Conservation (phyloP, 2,797 vertebrate genomes). For the Netta rufina region DNA sequence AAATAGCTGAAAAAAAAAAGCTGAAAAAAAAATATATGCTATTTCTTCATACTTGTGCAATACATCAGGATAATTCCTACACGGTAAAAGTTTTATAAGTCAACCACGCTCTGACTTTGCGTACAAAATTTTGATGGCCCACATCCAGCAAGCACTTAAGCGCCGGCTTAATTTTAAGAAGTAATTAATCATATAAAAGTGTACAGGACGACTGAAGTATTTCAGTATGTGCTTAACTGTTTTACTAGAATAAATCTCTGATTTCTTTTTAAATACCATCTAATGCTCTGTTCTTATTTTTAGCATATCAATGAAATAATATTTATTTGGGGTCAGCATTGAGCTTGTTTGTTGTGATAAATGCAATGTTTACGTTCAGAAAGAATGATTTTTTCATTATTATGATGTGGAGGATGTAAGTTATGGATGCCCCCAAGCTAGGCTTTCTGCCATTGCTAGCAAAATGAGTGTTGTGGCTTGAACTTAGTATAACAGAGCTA, state of each 20-base stretch:
- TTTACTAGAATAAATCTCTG: constrained; percentile 12
- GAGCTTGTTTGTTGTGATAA: constrained; percentile 11
- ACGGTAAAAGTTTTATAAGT: neutral
- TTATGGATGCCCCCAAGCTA: neutral
- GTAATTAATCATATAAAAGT: constrained; percentile 39
- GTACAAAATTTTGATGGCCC: constrained; percentile 3
- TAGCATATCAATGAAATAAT: neutral
- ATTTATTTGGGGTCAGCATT: neutral
- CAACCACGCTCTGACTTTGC: neutral
- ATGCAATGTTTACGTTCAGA: neutral
- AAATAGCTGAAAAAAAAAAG: neutral
- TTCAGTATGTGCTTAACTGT: constrained; percentile 8
- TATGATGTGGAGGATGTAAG: neutral
- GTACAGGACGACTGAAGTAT: neutral
- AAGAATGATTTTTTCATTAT: neutral
- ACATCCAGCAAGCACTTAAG: constrained; percentile 2
- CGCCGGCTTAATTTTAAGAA: constrained; percentile 41
- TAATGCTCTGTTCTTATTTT: neutral
- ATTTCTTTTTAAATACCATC: constrained; percentile 17
- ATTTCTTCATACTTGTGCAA: constrained; percentile 4
- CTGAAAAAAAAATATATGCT: neutral
- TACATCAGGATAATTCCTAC: constrained; percentile 16
- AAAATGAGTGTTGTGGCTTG: neutral
- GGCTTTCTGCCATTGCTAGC: neutral
- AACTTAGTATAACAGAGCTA: neutral